Evolutionary conservation across 37 sponge, comb jelly and placozoan species (phyloP).

Genomic region (Haliclona indistincta): DNA sequence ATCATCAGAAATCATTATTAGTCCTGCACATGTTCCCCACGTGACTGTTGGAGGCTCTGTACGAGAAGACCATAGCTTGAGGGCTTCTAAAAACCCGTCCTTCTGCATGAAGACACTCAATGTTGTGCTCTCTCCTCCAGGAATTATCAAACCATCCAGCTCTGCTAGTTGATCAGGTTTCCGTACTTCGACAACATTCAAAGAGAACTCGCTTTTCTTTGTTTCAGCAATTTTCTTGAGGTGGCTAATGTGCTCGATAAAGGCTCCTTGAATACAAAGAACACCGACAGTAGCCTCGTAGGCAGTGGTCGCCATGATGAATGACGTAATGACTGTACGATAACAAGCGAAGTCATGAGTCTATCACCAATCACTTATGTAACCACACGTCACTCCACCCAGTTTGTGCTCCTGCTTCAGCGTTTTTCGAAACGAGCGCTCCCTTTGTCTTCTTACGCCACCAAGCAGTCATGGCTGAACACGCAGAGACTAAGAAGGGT

Average conservation of each 20-base stretch:
- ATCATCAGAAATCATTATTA: conserved; percentile 62
- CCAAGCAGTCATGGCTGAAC: no score
- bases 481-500: no score
- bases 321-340: not conserved
- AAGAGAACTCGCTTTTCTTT: not conserved
- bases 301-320: not conserved
- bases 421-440: no score
- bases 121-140: conserved; percentile 86
- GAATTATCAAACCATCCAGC: conserved; percentile 70
- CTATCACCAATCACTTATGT: no score
- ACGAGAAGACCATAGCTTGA: conserved; percentile 32
- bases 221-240: conserved; percentile 22
- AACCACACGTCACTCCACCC: no score
- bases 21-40: conserved; percentile 85
- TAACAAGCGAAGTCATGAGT: not conserved
- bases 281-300: conserved; percentile 39
- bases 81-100: conserved; percentile 44
- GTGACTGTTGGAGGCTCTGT: conserved; percentile 31
- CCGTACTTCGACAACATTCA: conserved; percentile 29
- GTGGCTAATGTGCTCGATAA: conserved; percentile 63
- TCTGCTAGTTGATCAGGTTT: conserved; percentile 29
- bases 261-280: conserved; percentile 71
- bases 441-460: no score
- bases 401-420: no score
- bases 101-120: conserved; percentile 67